Evolutionary conservation across 1,140 invertebrate genomes (phyloP).

Genomic region (Pogonognathellus flavescens): DNA sequence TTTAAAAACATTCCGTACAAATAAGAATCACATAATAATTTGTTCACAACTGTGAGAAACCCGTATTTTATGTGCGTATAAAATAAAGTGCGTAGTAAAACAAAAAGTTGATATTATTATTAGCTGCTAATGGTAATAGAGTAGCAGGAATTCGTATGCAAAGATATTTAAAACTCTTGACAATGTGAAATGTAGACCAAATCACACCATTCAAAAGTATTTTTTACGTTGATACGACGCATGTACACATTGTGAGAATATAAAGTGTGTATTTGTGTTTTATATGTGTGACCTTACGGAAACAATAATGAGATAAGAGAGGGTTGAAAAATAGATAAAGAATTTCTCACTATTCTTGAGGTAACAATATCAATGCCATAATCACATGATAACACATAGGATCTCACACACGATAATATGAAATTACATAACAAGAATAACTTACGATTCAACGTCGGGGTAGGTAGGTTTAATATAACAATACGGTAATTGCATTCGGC

Average conservation of each 20-base stretch:
- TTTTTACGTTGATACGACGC: no score
- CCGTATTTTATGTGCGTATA: neutral
- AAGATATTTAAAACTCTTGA: no score
- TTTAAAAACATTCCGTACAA: neutral
- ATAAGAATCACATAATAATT: neutral
- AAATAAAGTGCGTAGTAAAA: no score
- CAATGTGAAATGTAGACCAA: no score
- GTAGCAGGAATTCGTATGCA: no score
- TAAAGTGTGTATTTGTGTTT: no score
- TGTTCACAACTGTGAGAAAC: conserved; percentile 19
- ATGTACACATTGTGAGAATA: no score
- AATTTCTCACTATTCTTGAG: conserved; percentile 19
- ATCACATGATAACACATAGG: neutral
- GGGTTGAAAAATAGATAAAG: neutral
- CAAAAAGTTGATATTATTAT: no score
- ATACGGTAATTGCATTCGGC: conserved; percentile 5
- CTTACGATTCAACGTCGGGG: neutral
- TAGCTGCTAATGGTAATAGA: no score
- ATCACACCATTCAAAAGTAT: no score
- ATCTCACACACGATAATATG: neutral
- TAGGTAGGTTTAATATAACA: neutral
- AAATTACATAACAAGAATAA: no score
- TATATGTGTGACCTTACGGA: conserved; percentile 1
- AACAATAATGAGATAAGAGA: neutral
- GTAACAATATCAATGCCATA: neutral